Conservation (phyloP, 1,140 invertebrate genomes). For the Eumaeus atala region DNA sequence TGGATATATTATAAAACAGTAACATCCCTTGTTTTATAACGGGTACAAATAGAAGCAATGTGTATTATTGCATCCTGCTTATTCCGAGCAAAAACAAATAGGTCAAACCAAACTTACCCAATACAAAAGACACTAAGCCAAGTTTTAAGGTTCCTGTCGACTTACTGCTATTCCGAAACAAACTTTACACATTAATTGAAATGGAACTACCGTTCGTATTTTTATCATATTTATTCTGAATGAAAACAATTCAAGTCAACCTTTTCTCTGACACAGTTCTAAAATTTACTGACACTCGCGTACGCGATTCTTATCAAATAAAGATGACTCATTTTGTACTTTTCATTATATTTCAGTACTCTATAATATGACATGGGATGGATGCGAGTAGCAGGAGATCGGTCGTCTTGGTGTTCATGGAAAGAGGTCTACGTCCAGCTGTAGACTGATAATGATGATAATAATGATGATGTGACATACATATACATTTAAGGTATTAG, state of each 20-base stretch:
- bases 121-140: neutral
- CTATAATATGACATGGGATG: no score
- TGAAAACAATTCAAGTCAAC: neutral
- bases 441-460: no score
- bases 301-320: neutral
- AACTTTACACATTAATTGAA: slow-evolving; percentile 10
- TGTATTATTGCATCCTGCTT: neutral
- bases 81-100: neutral
- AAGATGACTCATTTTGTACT: no score
- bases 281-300: no score
- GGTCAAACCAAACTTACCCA: neutral
- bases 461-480: no score
- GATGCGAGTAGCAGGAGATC: no score
- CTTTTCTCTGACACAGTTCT: neutral
- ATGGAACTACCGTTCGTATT: neutral
- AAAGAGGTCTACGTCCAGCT: no score
- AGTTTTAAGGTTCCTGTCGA: neutral
- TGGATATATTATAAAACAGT: no score
- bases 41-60: neutral
- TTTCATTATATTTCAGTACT: no score
- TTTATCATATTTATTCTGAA: neutral
- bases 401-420: no score
- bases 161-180: neutral
- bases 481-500: no score
- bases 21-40: no score